Evolutionary conservation across 53 echinoderm and acorn worm species (phyloP).

Genomic region (Arbacia lixula): DNA sequence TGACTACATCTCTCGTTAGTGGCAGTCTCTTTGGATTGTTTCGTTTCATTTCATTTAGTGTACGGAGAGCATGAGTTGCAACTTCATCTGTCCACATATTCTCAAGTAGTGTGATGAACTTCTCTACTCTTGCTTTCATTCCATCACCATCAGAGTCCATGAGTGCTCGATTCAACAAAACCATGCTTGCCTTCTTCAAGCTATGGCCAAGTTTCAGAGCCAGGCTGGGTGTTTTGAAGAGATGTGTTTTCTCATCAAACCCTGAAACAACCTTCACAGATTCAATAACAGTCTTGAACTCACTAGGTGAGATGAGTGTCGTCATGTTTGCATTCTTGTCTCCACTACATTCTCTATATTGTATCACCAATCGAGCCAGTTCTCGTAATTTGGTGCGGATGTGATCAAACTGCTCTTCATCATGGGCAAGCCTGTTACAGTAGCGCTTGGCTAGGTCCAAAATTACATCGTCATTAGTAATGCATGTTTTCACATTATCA

Average conservation of each 20-base stretch:
- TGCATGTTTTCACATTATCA: not conserved
- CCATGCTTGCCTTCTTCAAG: slow-evolving; percentile 7
- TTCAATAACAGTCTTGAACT: slow-evolving; percentile 24
- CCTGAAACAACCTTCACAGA: slow-evolving; percentile 47
- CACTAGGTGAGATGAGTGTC: slow-evolving; percentile 22
- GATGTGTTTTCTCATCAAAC: slow-evolving; percentile 41
- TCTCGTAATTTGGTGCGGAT: not conserved
- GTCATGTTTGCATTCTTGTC: slow-evolving; percentile 17
- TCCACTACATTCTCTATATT: not conserved
- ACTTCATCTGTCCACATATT: slow-evolving; percentile 1
- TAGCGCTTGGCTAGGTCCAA: not conserved
- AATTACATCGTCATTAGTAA: not conserved
- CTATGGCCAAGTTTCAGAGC: slow-evolving; percentile 59
- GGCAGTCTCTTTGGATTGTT: not conserved
- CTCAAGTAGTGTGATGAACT: not conserved
- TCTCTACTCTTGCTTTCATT: not conserved
- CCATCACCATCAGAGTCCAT: slow-evolving; percentile 1
- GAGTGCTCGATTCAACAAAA: slow-evolving; percentile 2
- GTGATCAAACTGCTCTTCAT: slow-evolving; percentile 4
- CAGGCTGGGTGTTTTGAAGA: slow-evolving; percentile 22
- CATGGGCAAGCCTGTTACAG: not conserved
- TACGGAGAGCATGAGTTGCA: not conserved
- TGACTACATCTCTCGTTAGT: not conserved
- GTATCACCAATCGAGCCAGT: slow-evolving; percentile 2
- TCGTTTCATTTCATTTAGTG: slow-evolving; percentile 9